Evolutionary conservation across 2,888 invertebrate genomes (phyloP), one percentile per base, ranked within the genome.

Genomic region (Sicus ferrugineus): DNA sequence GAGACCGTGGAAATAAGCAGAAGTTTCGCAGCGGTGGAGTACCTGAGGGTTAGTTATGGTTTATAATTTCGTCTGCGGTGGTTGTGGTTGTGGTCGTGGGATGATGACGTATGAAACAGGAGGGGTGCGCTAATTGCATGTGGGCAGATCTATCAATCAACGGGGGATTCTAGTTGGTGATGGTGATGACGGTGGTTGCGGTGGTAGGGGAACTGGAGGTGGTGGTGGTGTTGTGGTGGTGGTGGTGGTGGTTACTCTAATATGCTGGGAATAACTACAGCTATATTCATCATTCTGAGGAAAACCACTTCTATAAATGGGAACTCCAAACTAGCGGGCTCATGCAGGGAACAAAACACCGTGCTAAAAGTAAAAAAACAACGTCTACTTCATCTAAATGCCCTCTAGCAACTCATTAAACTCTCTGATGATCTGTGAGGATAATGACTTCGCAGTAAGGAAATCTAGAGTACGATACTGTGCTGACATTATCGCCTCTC

Each of bases 1-100:
- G 52, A 71, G 68, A 65, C 70, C 73, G 70, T 68, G 72, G 68
- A 74, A 72, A 72, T 72, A 72, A 71, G 72, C 70, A 67, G 68
- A 73, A 71, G 67, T 71, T 67, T 67, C n/a, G 34, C 67, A 69
- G 69, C 72, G 68, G 69, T 76, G 67, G 68, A 68, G 66, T 65
- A 71, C 68, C 38, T 68, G 63, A 63, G n/a, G 31, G 34, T 34
- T 54, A 16, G 38, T 21, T 61, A 63, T 52, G 14, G 48, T 56
- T n/a, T n/a, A n/a, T n/a, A n/a, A n/a, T n/a, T n/a, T n/a, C n/a
- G n/a, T n/a, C n/a, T 62, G 23, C 19, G 14, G 50, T 50, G 19
- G 19, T 50, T 50, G 19, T 50, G 19, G 50, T n/a, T 21, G 19
- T 50, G 48, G 21, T 64, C 6, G 42, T 38, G n/a, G 38, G 42